Conservation (phyloP, 2,888 invertebrate species). For the Pseudococcus longispinus region DNA sequence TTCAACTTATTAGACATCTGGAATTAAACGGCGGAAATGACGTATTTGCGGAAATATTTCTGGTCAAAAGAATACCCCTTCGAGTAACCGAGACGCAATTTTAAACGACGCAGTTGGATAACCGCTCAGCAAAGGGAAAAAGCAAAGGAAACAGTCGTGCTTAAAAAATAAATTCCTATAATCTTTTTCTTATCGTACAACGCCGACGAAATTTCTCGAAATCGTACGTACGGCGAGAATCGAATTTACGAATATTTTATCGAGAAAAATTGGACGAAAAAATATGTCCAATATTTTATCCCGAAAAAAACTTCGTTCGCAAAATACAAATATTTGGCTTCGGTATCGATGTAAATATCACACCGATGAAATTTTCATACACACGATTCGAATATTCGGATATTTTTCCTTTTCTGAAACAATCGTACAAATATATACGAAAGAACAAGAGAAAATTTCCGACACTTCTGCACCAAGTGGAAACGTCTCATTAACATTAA, state of each 20-base stretch:
- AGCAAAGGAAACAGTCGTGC: not conserved
- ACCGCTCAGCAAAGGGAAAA: not conserved
- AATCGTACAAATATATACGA: not conserved
- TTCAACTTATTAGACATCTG: conserved; percentile 29
- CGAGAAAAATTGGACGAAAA: not conserved
- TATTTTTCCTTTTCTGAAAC: not conserved
- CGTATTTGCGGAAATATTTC: conserved; percentile 25
- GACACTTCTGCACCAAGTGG: not conserved
- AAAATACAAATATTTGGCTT: too few species aligned
- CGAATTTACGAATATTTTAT: not conserved
- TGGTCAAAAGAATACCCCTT: conserved; percentile 24
- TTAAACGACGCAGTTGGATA: not conserved
- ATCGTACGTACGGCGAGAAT: not conserved
- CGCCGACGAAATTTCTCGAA: not conserved
- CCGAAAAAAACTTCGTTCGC: too few species aligned
- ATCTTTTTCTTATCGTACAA: not conserved
- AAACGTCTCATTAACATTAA: not conserved
- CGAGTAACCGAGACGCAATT: not conserved
- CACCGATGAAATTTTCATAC: not conserved
- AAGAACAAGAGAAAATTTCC: not conserved
- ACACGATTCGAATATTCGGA: not conserved
- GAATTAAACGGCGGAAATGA: conserved; percentile 41
- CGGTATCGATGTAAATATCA: too few species aligned
- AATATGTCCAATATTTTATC: not conserved
- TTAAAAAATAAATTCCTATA: not conserved